These are phyloP conservation scores for Paguma larvata DNA, from an alignment of 2,797 vertebrate genomes.

Conservation along the genomic window DNA sequence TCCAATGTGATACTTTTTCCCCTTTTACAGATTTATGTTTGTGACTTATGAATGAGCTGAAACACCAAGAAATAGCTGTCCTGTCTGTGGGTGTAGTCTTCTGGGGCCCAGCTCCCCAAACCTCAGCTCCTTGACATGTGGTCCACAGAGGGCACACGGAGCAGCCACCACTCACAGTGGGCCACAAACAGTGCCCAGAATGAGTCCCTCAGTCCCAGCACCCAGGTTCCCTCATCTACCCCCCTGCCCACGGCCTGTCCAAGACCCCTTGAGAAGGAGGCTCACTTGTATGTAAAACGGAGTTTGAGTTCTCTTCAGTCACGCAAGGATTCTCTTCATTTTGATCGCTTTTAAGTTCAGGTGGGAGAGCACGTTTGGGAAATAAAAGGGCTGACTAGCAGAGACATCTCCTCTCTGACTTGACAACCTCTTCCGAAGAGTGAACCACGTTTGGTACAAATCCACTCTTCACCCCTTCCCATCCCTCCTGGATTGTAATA, in stretches of 20 bases:
- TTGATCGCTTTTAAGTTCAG: slow-evolving; percentile 80
- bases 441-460: slow-evolving; percentile 99
- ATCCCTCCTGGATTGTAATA: slow-evolving; percentile 98
- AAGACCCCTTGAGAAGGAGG: slow-evolving; percentile 43
- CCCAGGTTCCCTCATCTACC: background rate
- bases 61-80: slow-evolving; percentile 68
- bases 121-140: slow-evolving; percentile 39
- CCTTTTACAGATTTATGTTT: slow-evolving; percentile 12
- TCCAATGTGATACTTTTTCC: background rate
- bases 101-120: slow-evolving; percentile 61
- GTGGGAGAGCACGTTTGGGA: slow-evolving; percentile 85
- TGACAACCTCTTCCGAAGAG: slow-evolving; percentile 99
- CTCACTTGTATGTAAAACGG: slow-evolving; percentile 82
- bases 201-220: slow-evolving; percentile 41
- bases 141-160: slow-evolving; percentile 40
- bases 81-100: slow-evolving; percentile 65
- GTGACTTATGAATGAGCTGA: slow-evolving; percentile 42
- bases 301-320: slow-evolving; percentile 63
- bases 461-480: slow-evolving; percentile 99
- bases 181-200: slow-evolving; percentile 26
- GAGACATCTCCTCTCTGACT: slow-evolving; percentile 97
- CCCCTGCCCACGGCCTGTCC: background rate
- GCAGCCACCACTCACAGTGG: background rate
- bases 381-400: slow-evolving; percentile 92
- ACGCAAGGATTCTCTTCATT: slow-evolving; percentile 71